Evolutionary conservation across 2,797 vertebrate genomes (phyloP).

Genomic region (Diplodus sargus): DNA sequence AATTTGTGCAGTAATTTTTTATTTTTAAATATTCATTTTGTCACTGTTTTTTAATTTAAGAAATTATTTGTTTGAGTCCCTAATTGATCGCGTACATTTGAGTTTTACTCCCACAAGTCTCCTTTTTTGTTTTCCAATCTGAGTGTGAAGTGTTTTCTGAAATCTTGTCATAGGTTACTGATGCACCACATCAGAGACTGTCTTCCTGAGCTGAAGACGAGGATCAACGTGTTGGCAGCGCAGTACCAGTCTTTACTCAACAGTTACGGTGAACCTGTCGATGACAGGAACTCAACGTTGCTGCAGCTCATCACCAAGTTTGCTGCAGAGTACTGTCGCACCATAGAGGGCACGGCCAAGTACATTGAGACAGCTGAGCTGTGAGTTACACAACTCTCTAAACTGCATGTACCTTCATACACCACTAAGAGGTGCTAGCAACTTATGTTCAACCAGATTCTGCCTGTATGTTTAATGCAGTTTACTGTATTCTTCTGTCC

Average conservation of each 20-base stretch:
- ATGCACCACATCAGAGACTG: conserved; percentile 99
- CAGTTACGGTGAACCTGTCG: conserved; percentile 96
- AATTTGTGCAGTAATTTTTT: not conserved
- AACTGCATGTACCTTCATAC: not conserved
- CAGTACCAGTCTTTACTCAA: conserved; percentile 97
- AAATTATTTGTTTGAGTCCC: not conserved
- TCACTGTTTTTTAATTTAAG: not conserved
- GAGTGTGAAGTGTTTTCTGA: not conserved
- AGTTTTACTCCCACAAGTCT: not conserved
- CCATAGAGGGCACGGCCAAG: conserved; percentile 99
- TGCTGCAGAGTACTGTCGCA: conserved; percentile 98
- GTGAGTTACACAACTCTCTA: conserved; percentile 83
- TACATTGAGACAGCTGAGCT: conserved; percentile 98
- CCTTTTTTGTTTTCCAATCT: not conserved
- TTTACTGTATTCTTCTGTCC: conserved; percentile 5
- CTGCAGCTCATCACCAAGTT: conserved; percentile 99
- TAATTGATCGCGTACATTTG: not conserved
- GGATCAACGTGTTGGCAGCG: conserved; percentile 96
- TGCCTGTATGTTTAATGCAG: not conserved
- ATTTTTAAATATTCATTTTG: not conserved
- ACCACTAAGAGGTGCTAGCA: conserved; percentile 46
- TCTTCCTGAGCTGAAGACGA: conserved; percentile 96
- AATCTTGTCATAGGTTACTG: conserved; percentile 84
- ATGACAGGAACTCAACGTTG: conserved; percentile 94
- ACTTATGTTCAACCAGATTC: not conserved